These are phyloP conservation scores for Channa striata DNA, from an alignment of 2,797 vertebrate species.

Conservation along the genomic window DNA sequence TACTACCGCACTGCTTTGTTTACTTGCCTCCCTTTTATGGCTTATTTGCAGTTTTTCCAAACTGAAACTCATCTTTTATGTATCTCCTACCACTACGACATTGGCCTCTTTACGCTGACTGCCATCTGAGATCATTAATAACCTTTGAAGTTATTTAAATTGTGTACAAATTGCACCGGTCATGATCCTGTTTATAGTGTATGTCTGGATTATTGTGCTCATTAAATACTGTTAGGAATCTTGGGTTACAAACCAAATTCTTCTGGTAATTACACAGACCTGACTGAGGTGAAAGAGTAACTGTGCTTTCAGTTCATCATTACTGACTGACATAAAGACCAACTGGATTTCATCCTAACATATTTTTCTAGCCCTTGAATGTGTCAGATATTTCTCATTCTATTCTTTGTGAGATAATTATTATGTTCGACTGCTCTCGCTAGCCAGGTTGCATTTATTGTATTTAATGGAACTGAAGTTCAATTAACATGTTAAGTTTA, in stretches of 20 bases:
- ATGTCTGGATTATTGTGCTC: not conserved
- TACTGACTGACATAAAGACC: not conserved
- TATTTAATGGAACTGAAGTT: not conserved
- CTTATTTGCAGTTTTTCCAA: conserved; percentile 23
- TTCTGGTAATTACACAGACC: not conserved
- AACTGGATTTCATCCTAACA: not conserved
- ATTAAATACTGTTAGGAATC: not conserved
- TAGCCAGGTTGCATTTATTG: not conserved
- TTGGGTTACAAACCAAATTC: not conserved
- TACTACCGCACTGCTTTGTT: conserved; percentile 14
- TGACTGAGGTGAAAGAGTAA: not conserved
- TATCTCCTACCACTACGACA: not conserved
- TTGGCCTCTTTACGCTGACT: conserved; percentile 10
- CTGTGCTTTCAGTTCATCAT: not conserved
- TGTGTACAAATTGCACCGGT: conserved; percentile 9
- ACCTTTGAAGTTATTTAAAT: conserved; percentile 19
- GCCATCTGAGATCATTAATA: not conserved
- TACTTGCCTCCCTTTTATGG: conserved; percentile 14
- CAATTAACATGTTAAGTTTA: too few species aligned
- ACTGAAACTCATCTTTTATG: conserved; percentile 9
- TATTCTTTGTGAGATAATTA: not conserved
- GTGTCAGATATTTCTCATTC: not conserved
- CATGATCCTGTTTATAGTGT: not conserved
- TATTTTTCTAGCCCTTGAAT: not conserved
- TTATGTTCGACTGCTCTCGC: not conserved